Conservation (phyloP, 2,888 invertebrate genomes). For the Latheticus oryzae region DNA sequence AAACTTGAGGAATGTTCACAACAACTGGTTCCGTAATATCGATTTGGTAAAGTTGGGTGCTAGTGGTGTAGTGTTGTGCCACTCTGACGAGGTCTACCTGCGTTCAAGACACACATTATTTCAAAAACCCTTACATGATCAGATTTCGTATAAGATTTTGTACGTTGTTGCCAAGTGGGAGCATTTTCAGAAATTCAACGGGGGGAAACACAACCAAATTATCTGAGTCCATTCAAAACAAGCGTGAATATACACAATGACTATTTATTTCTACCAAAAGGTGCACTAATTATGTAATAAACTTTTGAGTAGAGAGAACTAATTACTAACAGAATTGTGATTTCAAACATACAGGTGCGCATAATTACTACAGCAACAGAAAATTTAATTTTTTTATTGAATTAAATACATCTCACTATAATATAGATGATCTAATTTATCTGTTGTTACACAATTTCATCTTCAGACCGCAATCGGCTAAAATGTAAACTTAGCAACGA, state of each 20-base stretch:
- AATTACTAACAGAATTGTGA: no score
- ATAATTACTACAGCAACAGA: no score
- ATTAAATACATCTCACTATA: no score
- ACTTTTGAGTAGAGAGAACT: no score
- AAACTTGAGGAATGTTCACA: constrained; percentile 34
- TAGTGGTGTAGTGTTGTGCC: constrained; percentile 28
- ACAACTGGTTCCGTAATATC: constrained; percentile 25
- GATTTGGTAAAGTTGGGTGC: constrained; percentile 22
- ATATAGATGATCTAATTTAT: no score
- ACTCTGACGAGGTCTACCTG: constrained; percentile 30
- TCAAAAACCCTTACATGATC: constrained; percentile 23
- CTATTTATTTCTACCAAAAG: no score
- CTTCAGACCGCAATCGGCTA: constrained; percentile 2
- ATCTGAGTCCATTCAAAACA: no score
- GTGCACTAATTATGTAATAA: no score
- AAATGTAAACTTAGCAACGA: constrained; percentile 11
- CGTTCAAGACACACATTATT: constrained; percentile 37
- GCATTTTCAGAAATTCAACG: constrained; percentile 8
- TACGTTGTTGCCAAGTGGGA: constrained; percentile 13
- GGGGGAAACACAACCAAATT: constrained; percentile 11
- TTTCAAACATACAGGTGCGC: no score
- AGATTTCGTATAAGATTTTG: constrained; percentile 2
- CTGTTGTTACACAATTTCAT: no score
- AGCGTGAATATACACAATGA: no score
- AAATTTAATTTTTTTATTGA: no score